phyloP scores from a whole-genome alignment of 2,797 vertebrate genomes.

The Apogon talboti region DNA sequence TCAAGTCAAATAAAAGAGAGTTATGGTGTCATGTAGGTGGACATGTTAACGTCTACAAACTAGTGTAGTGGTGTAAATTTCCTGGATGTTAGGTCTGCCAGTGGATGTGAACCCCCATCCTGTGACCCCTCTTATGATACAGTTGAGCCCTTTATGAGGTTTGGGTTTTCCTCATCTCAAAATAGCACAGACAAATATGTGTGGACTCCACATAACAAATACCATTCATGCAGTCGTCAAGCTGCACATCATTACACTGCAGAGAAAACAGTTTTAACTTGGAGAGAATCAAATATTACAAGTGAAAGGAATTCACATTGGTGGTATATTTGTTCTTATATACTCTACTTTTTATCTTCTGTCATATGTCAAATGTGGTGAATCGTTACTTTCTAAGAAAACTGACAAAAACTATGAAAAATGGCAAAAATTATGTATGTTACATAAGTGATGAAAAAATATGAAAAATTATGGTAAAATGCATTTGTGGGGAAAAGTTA shows the following conservation, averaged over 20 bases:
- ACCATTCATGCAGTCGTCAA: neutral
- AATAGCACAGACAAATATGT: conserved; percentile 49
- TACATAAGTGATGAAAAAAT: too few species aligned
- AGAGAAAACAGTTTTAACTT: too few species aligned
- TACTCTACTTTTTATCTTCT: too few species aligned
- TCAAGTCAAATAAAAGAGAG: neutral
- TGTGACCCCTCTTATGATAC: conserved; percentile 11
- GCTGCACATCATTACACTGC: neutral
- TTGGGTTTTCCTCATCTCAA: conserved; percentile 60
- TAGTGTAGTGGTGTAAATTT: conserved; percentile 10
- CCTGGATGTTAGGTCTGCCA: conserved; percentile 8
- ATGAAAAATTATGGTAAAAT: too few species aligned
- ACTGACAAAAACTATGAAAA: too few species aligned
- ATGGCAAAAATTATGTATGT: too few species aligned
- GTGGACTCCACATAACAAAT: neutral
- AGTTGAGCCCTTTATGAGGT: conserved; percentile 27
- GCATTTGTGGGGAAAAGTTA: too few species aligned
- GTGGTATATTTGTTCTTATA: too few species aligned
- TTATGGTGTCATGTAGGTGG: conserved; percentile 1
- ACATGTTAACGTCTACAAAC: neutral
- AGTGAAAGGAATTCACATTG: too few species aligned
- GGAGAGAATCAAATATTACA: too few species aligned
- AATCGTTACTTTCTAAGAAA: too few species aligned
- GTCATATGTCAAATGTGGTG: too few species aligned
- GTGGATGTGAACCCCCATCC: conserved; percentile 23